A percentile compares a stretch with the other conserved stretches of the same genome.
phyloP scores from a whole-genome alignment of 2,888 invertebrate species.

The Nudaria mundana region DNA sequence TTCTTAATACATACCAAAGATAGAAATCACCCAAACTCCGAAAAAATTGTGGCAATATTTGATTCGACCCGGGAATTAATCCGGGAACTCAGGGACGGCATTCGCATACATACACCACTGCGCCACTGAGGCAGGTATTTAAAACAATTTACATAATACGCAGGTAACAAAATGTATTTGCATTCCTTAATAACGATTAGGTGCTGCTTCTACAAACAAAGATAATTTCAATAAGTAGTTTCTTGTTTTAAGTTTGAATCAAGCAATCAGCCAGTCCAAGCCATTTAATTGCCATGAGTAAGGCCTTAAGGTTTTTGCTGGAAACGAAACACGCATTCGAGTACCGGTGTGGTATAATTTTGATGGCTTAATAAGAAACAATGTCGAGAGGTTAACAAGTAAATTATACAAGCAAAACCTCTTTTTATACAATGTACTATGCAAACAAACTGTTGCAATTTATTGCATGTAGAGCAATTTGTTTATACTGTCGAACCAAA shows the following conservation, averaged over 20 bases:
- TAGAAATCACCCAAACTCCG: too few relatives aligned
- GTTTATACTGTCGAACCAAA: conserved; percentile 32
- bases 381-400: conserved; percentile 53
- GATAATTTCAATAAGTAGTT: conserved; percentile 17
- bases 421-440: conserved; percentile 34
- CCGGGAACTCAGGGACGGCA: too few relatives aligned
- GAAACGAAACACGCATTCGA: conserved; percentile 31
- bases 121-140: too few relatives aligned
- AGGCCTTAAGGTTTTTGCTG: conserved; percentile 22
- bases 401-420: conserved; percentile 51
- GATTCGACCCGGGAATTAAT: too few relatives aligned
- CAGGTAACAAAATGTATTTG: not conserved
- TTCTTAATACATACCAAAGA: too few relatives aligned
- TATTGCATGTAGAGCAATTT: conserved; percentile 55
- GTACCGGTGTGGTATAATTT: conserved; percentile 46
- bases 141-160: not conserved
- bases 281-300: conserved; percentile 27
- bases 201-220: conserved; percentile 1
- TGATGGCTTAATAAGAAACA: conserved; percentile 64
- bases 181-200: conserved; percentile 5
- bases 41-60: too few relatives aligned
- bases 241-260: conserved; percentile 6
- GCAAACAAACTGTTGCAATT: conserved; percentile 52
- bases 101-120: too few relatives aligned
- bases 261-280: conserved; percentile 8